phyloP scores from a whole-genome alignment of 2,888 invertebrate genomes.

The Epistrophe eligans region DNA sequence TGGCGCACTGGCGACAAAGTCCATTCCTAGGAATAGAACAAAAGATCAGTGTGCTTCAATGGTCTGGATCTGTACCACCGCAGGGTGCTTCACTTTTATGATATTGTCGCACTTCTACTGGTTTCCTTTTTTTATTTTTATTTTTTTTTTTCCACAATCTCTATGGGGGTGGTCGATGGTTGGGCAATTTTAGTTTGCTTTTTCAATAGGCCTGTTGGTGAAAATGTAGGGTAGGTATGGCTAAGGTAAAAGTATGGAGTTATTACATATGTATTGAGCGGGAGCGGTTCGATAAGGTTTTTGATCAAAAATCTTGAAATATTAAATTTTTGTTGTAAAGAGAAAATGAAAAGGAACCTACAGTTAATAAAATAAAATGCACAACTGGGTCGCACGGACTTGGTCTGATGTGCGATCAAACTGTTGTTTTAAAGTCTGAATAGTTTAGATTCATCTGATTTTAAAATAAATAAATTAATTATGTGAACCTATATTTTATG shows the following conservation, averaged over 20 bases:
- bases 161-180: conserved; percentile 7
- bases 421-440: no score
- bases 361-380: no score
- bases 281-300: not conserved
- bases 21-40: conserved; percentile 66
- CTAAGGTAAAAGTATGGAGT: not conserved
- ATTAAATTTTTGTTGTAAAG: no score
- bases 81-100: conserved; percentile 68
- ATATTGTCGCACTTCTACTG: conserved; percentile 63
- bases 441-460: no score
- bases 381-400: no score
- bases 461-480: no score
- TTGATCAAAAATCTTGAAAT: no score
- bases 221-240: not conserved
- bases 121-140: conserved; percentile 24
- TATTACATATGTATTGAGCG: not conserved
- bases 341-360: no score
- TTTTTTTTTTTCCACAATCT: conserved; percentile 12
- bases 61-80: conserved; percentile 59
- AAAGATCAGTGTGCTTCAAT: conserved; percentile 65
- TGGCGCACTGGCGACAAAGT: conserved; percentile 66
- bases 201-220: not conserved
- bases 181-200: conserved; percentile 47
- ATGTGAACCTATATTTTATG: no score
- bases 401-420: no score